Conservation (phyloP, 2,888 invertebrate species). For the Drosophila infuscata region DNA sequence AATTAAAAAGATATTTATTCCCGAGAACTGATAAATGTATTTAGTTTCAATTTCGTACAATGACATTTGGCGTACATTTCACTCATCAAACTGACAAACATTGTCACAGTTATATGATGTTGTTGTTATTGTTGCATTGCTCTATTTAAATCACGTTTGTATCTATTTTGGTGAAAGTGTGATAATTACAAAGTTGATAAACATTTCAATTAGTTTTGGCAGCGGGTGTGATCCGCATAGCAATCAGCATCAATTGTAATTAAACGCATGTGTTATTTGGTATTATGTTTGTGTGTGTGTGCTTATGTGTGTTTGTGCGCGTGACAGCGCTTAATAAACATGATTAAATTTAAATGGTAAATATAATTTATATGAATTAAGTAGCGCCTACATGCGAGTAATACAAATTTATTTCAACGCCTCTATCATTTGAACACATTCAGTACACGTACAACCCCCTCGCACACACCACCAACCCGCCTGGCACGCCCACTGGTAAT, state of each 20-base stretch:
- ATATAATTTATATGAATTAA: slow-evolving; percentile 72
- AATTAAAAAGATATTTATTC: neutral
- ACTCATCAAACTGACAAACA: slow-evolving; percentile 3
- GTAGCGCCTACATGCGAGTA: slow-evolving; percentile 48
- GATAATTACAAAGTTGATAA: slow-evolving; percentile 74
- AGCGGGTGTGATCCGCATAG: slow-evolving; percentile 56
- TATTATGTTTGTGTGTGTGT: slow-evolving; percentile 23
- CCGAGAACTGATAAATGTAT: neutral
- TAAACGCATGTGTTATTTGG: slow-evolving; percentile 43
- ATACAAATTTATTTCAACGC: slow-evolving; percentile 53
- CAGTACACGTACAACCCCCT: slow-evolving; percentile 57
- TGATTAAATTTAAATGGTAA: slow-evolving; percentile 73
- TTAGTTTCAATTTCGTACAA: neutral
- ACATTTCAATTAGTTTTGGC: slow-evolving; percentile 76
- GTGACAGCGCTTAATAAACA: slow-evolving; percentile 46
- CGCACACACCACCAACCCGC: neutral
- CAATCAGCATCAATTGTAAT: slow-evolving; percentile 72
- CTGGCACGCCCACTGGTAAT: slow-evolving; percentile 39
- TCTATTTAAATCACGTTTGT: slow-evolving; percentile 33
- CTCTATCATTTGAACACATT: slow-evolving; percentile 57
- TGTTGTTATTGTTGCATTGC: neutral
- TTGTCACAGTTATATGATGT: neutral
- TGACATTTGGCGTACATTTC: slow-evolving; percentile 11
- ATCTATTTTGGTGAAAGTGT: slow-evolving; percentile 32
- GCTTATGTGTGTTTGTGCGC: neutral